These are phyloP conservation scores for Drosophila rhopaloa DNA, from an alignment of 1,140 invertebrate species.

Conservation along the genomic window DNA sequence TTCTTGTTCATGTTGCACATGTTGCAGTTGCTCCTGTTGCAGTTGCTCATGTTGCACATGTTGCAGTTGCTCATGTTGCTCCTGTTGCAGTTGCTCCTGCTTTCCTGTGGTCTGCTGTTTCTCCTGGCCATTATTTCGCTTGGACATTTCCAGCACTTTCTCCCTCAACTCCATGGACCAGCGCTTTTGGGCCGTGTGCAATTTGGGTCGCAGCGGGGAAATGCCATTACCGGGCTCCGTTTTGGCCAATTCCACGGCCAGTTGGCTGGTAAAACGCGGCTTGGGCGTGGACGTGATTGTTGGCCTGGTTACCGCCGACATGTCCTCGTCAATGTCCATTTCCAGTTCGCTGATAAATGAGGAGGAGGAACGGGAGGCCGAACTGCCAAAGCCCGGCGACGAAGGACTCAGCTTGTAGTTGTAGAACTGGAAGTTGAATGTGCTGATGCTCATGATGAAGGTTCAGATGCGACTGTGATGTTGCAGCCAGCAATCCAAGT, in stretches of 20 bases:
- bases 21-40: conserved; percentile 7
- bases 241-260: conserved; percentile 39
- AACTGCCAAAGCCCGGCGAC: conserved; percentile 11
- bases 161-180: conserved; percentile 75
- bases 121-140: conserved; percentile 59
- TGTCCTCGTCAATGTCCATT: conserved; percentile 77
- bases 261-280: conserved; percentile 55
- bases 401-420: conserved; percentile 67
- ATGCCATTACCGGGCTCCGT: conserved; percentile 8
- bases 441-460: conserved; percentile 72
- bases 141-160: conserved; percentile 75
- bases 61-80: conserved; percentile 1
- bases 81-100: conserved; percentile 4
- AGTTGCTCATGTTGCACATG: conserved; percentile 7
- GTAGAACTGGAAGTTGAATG: conserved; percentile 77
- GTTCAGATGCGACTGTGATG: conserved; percentile 31
- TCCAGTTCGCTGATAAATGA: conserved; percentile 68
- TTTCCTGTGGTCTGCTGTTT: conserved; percentile 4
- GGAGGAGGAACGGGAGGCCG: conserved; percentile 23
- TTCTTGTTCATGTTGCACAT: conserved; percentile 4
- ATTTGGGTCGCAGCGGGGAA: conserved; percentile 54
- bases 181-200: conserved; percentile 65
- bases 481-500: background rate
- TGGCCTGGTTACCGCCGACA: conserved; percentile 10
- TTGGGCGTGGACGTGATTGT: conserved; percentile 60